Percentiles rank a stretch among this genome's conserved stretches.
Conservation (phyloP, 1,140 invertebrate species). For the Drosophila persimilis region DNA sequence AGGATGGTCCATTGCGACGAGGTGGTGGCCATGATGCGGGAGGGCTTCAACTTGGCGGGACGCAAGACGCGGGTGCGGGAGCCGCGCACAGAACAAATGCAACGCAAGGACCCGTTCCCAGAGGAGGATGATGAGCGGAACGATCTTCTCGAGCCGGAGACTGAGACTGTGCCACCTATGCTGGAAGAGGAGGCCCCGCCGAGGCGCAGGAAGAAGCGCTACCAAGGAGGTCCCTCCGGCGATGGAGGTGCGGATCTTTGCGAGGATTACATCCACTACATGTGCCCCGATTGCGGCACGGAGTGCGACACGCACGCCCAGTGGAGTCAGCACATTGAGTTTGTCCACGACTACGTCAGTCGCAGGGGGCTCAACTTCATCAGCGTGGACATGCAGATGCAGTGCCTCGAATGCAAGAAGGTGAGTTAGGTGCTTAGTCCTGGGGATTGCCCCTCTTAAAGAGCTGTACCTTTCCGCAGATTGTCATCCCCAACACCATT, state of each 20-base stretch:
- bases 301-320: constrained; percentile 67
- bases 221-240: neutral
- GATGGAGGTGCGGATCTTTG: constrained; percentile 45
- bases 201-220: constrained; percentile 26
- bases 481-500: constrained; percentile 62
- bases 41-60: constrained; percentile 46
- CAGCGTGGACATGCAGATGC: constrained; percentile 68
- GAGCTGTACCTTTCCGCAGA: constrained; percentile 17
- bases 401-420: constrained; percentile 71
- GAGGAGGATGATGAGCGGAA: constrained; percentile 49
- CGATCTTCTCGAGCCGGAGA: constrained; percentile 53
- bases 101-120: constrained; percentile 15
- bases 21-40: constrained; percentile 67
- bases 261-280: constrained; percentile 75
- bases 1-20: constrained; percentile 73
- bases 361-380: constrained; percentile 67
- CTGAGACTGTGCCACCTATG: constrained; percentile 1
- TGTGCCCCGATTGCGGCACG: constrained; percentile 69
- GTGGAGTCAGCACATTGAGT: constrained; percentile 76
- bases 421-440: constrained; percentile 23
- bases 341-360: constrained; percentile 72
- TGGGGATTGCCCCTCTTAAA: neutral
- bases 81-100: constrained; percentile 49
- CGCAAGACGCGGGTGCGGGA: constrained; percentile 65
- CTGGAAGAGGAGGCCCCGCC: constrained; percentile 28